Conservation (phyloP, 2,797 vertebrate species). For the Argya squamiceps region DNA sequence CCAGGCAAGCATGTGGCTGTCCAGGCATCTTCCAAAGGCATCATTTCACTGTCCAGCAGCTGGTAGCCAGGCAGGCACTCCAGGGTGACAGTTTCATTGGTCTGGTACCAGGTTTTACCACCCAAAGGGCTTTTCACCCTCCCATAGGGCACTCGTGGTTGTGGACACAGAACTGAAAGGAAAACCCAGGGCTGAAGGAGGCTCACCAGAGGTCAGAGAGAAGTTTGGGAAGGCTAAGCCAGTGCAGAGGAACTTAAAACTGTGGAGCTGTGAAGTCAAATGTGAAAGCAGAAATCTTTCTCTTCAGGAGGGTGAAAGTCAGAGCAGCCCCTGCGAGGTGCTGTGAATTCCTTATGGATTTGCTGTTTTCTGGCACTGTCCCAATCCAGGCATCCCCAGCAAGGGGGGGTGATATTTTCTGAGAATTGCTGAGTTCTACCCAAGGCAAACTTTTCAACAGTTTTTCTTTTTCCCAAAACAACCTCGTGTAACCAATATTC, state of each 20-base stretch:
- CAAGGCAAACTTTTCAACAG: no score
- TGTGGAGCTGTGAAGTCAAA: not conserved
- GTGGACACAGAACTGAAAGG: conserved; percentile 21
- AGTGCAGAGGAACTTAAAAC: not conserved
- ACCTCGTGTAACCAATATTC: no score
- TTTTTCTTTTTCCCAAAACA: no score
- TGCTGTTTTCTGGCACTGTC: not conserved
- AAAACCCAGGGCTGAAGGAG: not conserved
- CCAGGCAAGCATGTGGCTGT: not conserved
- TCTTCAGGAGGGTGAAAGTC: not conserved
- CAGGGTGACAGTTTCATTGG: not conserved
- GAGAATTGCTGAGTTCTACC: no score
- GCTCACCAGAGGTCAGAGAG: not conserved
- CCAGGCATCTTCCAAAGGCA: not conserved
- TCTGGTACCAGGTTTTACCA: not conserved
- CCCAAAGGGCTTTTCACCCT: not conserved
- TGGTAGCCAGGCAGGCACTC: not conserved
- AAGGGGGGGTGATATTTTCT: no score
- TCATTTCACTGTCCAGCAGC: accelerated
- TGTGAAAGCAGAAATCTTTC: not conserved
- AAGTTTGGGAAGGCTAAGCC: not conserved
- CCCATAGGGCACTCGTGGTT: not conserved
- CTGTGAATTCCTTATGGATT: accelerated
- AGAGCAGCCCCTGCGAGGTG: not conserved
- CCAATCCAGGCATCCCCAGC: accelerated